Conservation (phyloP, 2,888 invertebrate species). For the Caenorhabditis sp. region DNA sequence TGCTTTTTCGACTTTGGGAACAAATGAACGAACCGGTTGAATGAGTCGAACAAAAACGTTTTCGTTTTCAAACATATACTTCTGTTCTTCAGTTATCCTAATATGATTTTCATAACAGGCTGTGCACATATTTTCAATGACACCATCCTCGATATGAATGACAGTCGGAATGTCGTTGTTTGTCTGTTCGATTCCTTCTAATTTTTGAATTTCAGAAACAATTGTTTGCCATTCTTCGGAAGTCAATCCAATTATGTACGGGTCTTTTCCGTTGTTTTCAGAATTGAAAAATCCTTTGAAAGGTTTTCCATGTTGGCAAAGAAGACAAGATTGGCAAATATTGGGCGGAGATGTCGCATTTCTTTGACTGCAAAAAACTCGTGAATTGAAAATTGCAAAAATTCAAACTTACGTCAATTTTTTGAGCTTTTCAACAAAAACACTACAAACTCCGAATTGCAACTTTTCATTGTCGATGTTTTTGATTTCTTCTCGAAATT, state of each 20-base stretch:
- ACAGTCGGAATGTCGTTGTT: not conserved
- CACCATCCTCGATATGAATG: conserved; percentile 17
- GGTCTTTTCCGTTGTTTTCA: conserved; percentile 9
- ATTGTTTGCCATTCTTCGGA: conserved; percentile 44
- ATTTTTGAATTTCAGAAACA: conserved; percentile 17
- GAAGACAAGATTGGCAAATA: conserved; percentile 42
- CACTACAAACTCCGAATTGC: conserved; percentile 39
- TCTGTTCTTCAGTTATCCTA: conserved; percentile 19
- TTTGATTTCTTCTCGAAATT: not conserved
- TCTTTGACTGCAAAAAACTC: conserved; percentile 5
- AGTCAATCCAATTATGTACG: conserved; percentile 40
- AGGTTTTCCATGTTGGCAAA: conserved; percentile 39
- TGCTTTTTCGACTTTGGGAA: no score
- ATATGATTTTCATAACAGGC: conserved; percentile 39
- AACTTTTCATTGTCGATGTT: no score
- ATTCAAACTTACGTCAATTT: conserved; percentile 7
- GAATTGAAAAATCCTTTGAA: conserved; percentile 17
- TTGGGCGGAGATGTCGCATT: conserved; percentile 25
- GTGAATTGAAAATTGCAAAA: no score
- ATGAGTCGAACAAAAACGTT: conserved; percentile 62
- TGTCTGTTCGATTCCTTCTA: conserved; percentile 21
- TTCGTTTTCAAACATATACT: conserved; percentile 41
- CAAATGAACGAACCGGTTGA: conserved; percentile 10
- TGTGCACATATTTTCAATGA: conserved; percentile 35
- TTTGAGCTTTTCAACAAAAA: conserved; percentile 30